These are phyloP conservation scores for Lycocerus yunnanus DNA, from an alignment of 2,888 invertebrate genomes.

Conservation along the genomic window DNA sequence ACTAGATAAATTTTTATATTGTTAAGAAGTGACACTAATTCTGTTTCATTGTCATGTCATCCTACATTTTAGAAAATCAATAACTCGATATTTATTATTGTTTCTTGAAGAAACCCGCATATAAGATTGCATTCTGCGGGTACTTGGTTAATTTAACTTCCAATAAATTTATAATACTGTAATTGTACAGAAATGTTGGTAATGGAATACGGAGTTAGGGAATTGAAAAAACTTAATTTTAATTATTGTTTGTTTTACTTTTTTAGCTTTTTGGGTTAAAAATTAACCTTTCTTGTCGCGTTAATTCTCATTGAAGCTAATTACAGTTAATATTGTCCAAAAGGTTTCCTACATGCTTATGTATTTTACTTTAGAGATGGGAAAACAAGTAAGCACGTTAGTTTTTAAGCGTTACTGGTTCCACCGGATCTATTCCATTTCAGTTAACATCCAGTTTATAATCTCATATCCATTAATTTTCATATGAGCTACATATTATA, in stretches of 20 bases:
- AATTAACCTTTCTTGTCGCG: not conserved
- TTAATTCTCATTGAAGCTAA: not conserved
- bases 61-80: constrained; percentile 26
- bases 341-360: not conserved
- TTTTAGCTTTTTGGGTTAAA: not conserved
- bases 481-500: too few relatives aligned
- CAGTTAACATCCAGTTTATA: not conserved
- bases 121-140: constrained; percentile 16
- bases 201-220: not conserved
- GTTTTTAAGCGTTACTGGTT: not conserved
- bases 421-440: too few relatives aligned
- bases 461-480: not conserved
- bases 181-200: not conserved
- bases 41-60: constrained; percentile 24
- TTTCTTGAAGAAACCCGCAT: constrained; percentile 23
- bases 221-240: not conserved
- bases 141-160: constrained; percentile 1
- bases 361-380: not conserved
- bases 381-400: not conserved
- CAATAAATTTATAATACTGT: not conserved
- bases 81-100: constrained; percentile 23
- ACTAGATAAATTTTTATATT: constrained; percentile 25
- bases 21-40: constrained; percentile 25
- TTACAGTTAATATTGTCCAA: not conserved
- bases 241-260: too few relatives aligned